Base-by-base conservation (phyloP, 2,113 vertebrate species). In the Fulmarus glacialis region DNA sequence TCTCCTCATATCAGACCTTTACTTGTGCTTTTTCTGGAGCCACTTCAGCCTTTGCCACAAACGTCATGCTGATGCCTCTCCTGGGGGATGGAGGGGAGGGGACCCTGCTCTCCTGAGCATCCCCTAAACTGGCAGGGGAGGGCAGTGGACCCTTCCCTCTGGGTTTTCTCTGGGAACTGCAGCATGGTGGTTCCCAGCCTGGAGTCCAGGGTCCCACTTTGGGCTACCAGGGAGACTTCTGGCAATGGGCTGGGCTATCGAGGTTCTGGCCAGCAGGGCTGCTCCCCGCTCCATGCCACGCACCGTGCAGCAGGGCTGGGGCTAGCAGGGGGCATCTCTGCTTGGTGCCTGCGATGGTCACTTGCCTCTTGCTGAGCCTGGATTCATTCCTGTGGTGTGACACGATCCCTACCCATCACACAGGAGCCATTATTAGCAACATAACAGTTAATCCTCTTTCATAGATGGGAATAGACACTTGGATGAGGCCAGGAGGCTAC, bases 341-440 rank as follows among this genome's bases (percentile, higher is more conserved):
- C 40, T 55, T 3, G 0, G 18, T 56, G 26, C 22, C 26, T 67
- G 48, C 0, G 0, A 22, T 0, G 2, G 8, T 42, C 58, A 62
- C 50, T 55, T 43, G 36, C 40, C 43, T 62, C 30, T 78, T 50
- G 40, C 32, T 55, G 36, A 70, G 42, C 64, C 64, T 70, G 55
- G 30, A 36, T 62, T 62, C 1, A 10, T 82, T 82, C 55, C 64
- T 63, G 23, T 56, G 64, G 15, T 42, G 63, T 43, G 42, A 43
- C 30, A 23, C 34, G 48, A 42, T 85, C 43, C 48, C n/a, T 79
- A 9, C 23, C 6, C 8, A 60, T 55, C 63, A 67, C 30, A n/a
- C 9, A 47, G 34, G 24, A 29, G 9, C 47, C 9, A 1, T 83
- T 78, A 47, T 32, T 60, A 73, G 30, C 59, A 91, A 47, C 30